Base-by-base conservation (phyloP, 2,797 vertebrate species). In the Cryptoprocta ferox region DNA sequence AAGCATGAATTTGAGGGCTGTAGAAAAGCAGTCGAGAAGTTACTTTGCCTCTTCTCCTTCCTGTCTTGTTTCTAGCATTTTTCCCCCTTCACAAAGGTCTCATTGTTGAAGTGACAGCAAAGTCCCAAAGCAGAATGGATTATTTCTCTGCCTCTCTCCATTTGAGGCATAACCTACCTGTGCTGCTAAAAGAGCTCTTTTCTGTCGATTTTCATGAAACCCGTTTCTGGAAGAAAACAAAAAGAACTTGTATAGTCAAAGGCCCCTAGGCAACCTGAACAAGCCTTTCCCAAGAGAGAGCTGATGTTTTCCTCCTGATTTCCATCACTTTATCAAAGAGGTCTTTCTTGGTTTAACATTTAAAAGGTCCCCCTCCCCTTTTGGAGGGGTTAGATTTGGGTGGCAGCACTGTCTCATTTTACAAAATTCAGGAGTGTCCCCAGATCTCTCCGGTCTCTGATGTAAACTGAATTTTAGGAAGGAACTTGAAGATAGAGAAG, bases 111-210 rank as follows among this genome's bases (percentile, higher is more conserved):
- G 93, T 81, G 90, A 96, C 61, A 75, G 98, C 97, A 97, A 95
- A 97, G 91, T 86, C 97, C 96, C 81, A 21, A 96, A 97, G 96
- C 93, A 97, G 97, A 98, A 98, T 97, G 79, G 68, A 97, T 97
- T 97, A 94, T 97, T 99, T 99, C 99, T 99, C 95, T 96, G 92
- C 97, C 94, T 91, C 94, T 97, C 14, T 35, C 95, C 96, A 98
- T 99, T 98, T 99, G 99, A 99, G 99, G 98, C 99, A 99, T 99
- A 99, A 98, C 99, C 99, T 99, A 99, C 99, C 99, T 99, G 99
- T 37, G 99, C 99, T 99, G 99, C 99, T 98, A 99, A 99, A 98
- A 99, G 99, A 99, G 99, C 99, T 99, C 99, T 99, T 99, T 99
- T 99, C 99, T 99, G 99, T 98, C 98, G 99, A 99, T 99, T 99